These are phyloP conservation scores for Gnatocerus cornutus DNA, from an alignment of 2,888 invertebrate species.

Conservation along the genomic window DNA sequence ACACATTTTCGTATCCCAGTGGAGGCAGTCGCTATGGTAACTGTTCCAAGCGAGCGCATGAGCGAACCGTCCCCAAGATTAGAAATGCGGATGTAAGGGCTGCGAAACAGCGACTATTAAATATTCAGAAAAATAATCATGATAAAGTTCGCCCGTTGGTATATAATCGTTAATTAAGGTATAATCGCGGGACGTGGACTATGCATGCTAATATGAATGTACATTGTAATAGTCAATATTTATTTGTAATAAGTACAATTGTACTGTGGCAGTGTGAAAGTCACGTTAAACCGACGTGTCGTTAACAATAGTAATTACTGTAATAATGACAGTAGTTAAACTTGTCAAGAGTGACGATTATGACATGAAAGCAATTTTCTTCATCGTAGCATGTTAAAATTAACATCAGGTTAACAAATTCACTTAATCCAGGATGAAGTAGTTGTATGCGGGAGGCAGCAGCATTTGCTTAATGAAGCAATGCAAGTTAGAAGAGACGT, in stretches of 20 bases:
- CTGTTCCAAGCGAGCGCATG: slow-evolving; percentile 48
- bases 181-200: not conserved
- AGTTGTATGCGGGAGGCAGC: slow-evolving; percentile 8
- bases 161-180: not conserved
- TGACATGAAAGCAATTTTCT: not conserved
- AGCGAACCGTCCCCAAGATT: slow-evolving; percentile 40
- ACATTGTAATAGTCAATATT: not conserved
- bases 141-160: not conserved
- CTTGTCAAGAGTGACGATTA: not conserved
- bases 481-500: slow-evolving; percentile 25
- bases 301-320: not conserved
- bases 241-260: not conserved
- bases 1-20: slow-evolving; percentile 55
- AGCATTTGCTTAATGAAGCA: slow-evolving; percentile 32
- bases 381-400: not conserved
- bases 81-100: slow-evolving; percentile 37
- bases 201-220: not conserved
- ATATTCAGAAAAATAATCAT: slow-evolving; percentile 44
- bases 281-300: slow-evolving; percentile 4
- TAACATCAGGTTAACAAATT: slow-evolving; percentile 7
- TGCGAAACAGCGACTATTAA: slow-evolving; percentile 32
- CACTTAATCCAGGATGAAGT: not conserved
- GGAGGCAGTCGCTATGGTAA: slow-evolving; percentile 54
- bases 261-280: not conserved
- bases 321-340: slow-evolving; percentile 2